Base-by-base conservation (phyloP, 2,888 invertebrate species). In the Lissocephala sabroskyi region DNA sequence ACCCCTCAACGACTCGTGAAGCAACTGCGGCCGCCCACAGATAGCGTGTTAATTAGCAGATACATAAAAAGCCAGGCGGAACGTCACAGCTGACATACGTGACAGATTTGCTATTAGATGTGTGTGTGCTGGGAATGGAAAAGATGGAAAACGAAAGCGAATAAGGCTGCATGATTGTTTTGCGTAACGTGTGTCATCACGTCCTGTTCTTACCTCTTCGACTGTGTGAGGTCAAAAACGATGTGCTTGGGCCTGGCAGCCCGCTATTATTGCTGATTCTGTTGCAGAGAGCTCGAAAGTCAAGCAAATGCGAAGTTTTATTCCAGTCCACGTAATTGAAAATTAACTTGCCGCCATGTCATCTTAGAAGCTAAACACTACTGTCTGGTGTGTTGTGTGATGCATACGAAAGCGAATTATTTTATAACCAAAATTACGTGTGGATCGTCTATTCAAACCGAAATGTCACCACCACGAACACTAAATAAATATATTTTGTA, bases 41-140 rank as follows among this genome's bases (percentile, higher is more conserved):
- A 56, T 71, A 63, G 49, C 61, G 64, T 67, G 71, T 66, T 68
- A 75, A 68, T 68, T 68, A 75, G 68, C 67, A 71, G 66, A 75
- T 75, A 68, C 63, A 71, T 66, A 74, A 65, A 68, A 67, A 58
- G 48, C 57, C 53, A 23, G 23, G 23, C 23, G 7, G 23, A 23
- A 23, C 3, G 23, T 23, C n/a, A n/a, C n/a, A n/a, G n/a, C n/a
- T n/a, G n/a, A n/a, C n/a, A n/a, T n/a, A n/a, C n/a, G n/a, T n/a
- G n/a, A n/a, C n/a, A n/a, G n/a, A n/a, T n/a, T n/a, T n/a, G n/a
- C n/a, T n/a, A n/a, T n/a, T n/a, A n/a, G n/a, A 7, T 2, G 10
- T 51, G 28, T 33, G 11, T 52, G n/a, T 36, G 30, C n/a, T n/a
- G n/a, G n/a, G n/a, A n/a, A n/a, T n/a, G 7, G 7, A 23, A 23